Percentiles rank a stretch among this genome's conserved stretches.
These are phyloP conservation scores for Enteromius trimaculatus DNA, from an alignment of 2,797 vertebrate species.

Conservation along the genomic window DNA sequence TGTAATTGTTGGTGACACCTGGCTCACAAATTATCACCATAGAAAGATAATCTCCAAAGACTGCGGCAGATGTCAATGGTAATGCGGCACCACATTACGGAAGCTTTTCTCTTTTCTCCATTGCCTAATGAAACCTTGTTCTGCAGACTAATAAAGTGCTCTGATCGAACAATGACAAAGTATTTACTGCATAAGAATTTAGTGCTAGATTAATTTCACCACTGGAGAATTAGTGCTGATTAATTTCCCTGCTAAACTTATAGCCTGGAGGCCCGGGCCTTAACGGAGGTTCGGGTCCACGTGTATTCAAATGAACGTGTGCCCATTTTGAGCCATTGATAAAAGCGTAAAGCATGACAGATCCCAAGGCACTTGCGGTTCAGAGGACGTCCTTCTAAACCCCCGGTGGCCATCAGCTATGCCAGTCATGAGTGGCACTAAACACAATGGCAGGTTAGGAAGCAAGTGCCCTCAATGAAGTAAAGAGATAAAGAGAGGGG, in stretches of 20 bases:
- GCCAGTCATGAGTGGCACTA: conserved; percentile 52
- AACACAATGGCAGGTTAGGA: conserved; percentile 46
- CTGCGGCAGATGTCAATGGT: conserved; percentile 82
- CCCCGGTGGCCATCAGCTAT: conserved; percentile 11
- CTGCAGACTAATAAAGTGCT: conserved; percentile 41
- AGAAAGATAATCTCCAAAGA: conserved; percentile 84
- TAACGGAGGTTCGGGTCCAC: conserved; percentile 6
- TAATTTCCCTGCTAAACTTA: conserved; percentile 81
- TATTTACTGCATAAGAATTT: conserved; percentile 35
- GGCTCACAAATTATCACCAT: conserved; percentile 81
- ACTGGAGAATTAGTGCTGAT: conserved; percentile 79
- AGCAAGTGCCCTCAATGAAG: conserved; percentile 56
- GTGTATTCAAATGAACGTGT: not conserved
- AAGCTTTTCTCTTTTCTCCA: conserved; percentile 49
- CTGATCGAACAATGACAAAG: conserved; percentile 17
- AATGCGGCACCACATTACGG: conserved; percentile 63
- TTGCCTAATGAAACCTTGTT: conserved; percentile 82
- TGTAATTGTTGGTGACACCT: conserved; percentile 79
- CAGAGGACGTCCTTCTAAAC: conserved; percentile 39
- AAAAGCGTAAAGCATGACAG: conserved; percentile 26
- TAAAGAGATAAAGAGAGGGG: conserved; percentile 20
- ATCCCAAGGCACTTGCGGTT: conserved; percentile 31
- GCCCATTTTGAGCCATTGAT: conserved; percentile 36
- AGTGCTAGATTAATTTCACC: not conserved
- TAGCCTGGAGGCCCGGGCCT: not conserved